Conservation (phyloP, 2,888 invertebrate genomes). For the Escarpia spicata region DNA sequence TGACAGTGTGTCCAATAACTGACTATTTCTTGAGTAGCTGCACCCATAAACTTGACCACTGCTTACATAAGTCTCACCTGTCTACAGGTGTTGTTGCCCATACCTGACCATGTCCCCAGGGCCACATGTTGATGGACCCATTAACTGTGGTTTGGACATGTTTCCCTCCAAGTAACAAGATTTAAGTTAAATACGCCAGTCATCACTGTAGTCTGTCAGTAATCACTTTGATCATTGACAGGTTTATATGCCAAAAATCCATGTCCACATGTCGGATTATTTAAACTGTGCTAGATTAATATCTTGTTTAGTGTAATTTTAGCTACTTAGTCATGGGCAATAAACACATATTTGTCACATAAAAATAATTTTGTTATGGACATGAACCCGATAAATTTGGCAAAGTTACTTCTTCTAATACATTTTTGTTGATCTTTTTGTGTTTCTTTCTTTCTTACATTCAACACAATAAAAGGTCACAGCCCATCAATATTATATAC, state of each 20-base stretch:
- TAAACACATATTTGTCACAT: background rate
- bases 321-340: background rate
- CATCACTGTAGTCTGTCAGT: background rate
- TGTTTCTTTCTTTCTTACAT: too few species aligned
- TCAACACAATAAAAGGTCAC: too few species aligned
- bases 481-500: background rate
- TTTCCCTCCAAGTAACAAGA: background rate
- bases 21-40: background rate
- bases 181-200: background rate
- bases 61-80: background rate
- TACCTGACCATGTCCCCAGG: background rate
- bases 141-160: background rate
- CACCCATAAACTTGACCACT: background rate
- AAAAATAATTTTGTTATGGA: background rate
- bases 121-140: background rate
- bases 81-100: conserved; percentile 7
- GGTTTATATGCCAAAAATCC: background rate
- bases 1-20: background rate
- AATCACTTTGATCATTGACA: background rate
- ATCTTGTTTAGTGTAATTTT: background rate
- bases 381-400: background rate
- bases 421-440: too few species aligned
- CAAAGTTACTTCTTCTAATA: background rate
- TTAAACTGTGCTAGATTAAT: too few species aligned
- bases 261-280: background rate